Evolutionary conservation across 2,888 invertebrate genomes (phyloP), one percentile per base, ranked within the genome.

Genomic region (Thelaira solivaga): DNA sequence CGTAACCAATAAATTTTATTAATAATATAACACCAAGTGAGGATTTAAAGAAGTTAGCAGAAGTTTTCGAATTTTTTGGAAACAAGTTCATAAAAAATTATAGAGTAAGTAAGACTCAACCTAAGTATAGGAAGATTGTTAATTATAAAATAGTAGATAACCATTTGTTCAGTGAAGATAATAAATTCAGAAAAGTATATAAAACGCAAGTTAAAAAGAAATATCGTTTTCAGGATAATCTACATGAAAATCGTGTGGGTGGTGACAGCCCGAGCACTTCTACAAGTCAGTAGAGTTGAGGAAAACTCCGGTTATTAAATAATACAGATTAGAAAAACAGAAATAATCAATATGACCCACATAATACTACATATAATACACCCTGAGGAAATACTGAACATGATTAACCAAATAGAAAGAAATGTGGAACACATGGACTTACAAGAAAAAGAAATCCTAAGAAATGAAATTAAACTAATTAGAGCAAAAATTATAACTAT

Each of bases 181-280:
- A 22, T 36, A 71, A 71, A 31, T 71, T 69, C 31, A 51, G 13
- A 49, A 71, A 71, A 71, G 43, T 45, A 20, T 45, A 45, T 22
- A 45, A 45, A 45, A 16, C 41, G 8, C 41, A 43, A 43, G 41
- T 43, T 7, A 16, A 45, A 45, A 20, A 22, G 10, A 45, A 45
- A 22, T 10, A 45, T 45, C 11, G 20, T 22, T 45, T 45, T 11
- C 45, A 20, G 45, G 11, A 45, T 22, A 22, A 45, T 22, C 20
- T n/a, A 18, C 34, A 55, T 55, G 22, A 36, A 36, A 5, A 36
- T 55, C 53, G 13, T 13, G 26, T 11, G 26, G 13, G 13, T 39
- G 2, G 13, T 39, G 45, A 22, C 22, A 11, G 45, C 11, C 20
- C 45, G 22, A 22, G 20, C 22, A n/a, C 45, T 45, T 20, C 22